These are phyloP conservation scores for Melieria crassipennis DNA, from an alignment of 2,888 invertebrate genomes.

Conservation along the genomic window DNA sequence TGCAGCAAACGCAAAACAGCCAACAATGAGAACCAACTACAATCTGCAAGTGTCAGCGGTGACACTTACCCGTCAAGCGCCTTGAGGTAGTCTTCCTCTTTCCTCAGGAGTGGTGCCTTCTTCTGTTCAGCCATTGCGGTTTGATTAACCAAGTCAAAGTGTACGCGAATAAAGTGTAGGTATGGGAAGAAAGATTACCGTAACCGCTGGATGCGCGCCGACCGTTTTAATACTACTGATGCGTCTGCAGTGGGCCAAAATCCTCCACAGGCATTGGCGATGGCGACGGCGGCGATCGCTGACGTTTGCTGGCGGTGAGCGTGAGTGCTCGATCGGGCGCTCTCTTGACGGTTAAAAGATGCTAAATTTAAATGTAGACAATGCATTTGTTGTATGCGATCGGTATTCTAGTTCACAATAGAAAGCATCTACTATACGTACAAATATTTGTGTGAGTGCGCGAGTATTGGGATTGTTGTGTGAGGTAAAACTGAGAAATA, in stretches of 20 bases:
- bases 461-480: constrained; percentile 2
- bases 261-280: constrained; percentile 31
- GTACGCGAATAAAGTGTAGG: no score
- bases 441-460: not conserved
- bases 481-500: not conserved
- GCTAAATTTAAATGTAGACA: constrained; percentile 32
- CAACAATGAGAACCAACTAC: no score
- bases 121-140: constrained; percentile 63
- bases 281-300: not conserved
- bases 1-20: constrained; percentile 31
- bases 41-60: no score
- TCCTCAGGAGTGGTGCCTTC: constrained; percentile 64
- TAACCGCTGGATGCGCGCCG: constrained; percentile 55
- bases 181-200: not conserved
- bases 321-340: not conserved
- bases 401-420: not conserved
- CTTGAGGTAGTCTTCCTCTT: constrained; percentile 64
- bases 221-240: constrained; percentile 58
- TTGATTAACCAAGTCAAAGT: constrained; percentile 4
- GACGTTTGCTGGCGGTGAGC: no score
- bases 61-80: constrained; percentile 60
- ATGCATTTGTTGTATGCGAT: not conserved
- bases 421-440: not conserved
- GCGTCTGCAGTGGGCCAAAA: constrained; percentile 45
- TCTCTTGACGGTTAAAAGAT: not conserved